Evolutionary conservation across 2,888 invertebrate species (phyloP).

Genomic region (Tromatobia lineatoria): DNA sequence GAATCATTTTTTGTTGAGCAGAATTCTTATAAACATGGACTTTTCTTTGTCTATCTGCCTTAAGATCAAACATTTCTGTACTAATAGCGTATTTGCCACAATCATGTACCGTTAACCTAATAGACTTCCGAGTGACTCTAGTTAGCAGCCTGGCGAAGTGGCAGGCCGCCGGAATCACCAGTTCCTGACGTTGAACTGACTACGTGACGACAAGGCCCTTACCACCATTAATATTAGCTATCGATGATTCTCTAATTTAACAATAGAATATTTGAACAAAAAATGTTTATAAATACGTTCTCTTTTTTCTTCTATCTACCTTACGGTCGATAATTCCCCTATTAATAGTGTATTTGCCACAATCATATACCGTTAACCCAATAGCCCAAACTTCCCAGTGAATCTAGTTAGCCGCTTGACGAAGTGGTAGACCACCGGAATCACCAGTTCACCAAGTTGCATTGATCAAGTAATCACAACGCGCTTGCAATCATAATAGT

Average conservation of each 20-base stretch:
- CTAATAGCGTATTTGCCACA: not conserved
- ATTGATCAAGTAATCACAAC: slow-evolving; percentile 5
- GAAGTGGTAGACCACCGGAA: slow-evolving; percentile 30
- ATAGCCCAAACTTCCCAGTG: not conserved
- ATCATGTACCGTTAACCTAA: slow-evolving; percentile 14
- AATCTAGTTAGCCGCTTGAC: slow-evolving; percentile 4
- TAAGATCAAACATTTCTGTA: not conserved
- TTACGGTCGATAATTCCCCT: not conserved
- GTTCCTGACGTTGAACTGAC: not conserved
- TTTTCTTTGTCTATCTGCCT: no score
- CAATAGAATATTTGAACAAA: no score
- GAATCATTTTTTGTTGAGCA: no score
- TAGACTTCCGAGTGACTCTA: not conserved
- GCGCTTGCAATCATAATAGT: no score
- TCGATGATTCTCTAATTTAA: no score
- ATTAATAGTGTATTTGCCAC: not conserved
- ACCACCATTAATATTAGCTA: no score
- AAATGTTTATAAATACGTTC: no score
- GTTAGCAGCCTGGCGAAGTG: slow-evolving; percentile 17
- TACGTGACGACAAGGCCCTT: slow-evolving; percentile 18
- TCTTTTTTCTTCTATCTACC: no score
- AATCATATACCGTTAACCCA: slow-evolving; percentile 7
- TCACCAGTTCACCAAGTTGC: slow-evolving; percentile 15
- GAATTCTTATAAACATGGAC: no score
- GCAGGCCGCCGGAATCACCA: slow-evolving; percentile 29